A percentile compares a stretch with the other conserved stretches of the same genome.
Conservation (phyloP, 2,113 vertebrate genomes). For the Oryzias woworae region DNA sequence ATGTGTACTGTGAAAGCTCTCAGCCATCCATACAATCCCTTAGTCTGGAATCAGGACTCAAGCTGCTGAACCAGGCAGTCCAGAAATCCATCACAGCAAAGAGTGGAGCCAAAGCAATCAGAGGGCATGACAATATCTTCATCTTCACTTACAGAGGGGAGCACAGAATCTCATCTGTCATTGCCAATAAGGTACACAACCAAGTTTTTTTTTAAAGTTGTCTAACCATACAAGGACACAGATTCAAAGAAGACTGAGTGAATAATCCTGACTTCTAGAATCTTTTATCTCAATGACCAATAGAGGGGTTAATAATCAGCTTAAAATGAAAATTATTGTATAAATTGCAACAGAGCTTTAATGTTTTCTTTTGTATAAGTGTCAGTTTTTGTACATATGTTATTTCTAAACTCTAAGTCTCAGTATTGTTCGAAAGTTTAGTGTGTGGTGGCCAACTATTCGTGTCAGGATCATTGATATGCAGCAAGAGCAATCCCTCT, state of each 20-base stretch:
- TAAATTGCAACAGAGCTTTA: not conserved
- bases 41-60: slow-evolving; percentile 75
- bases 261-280: not conserved
- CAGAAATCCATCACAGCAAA: slow-evolving; percentile 80
- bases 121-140: slow-evolving; percentile 78
- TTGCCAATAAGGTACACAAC: slow-evolving; percentile 87
- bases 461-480: slow-evolving; percentile 46
- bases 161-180: slow-evolving; percentile 84
- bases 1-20: slow-evolving; percentile 80
- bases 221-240: not conserved
- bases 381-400: not conserved
- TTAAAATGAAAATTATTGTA: not conserved
- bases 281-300: not conserved
- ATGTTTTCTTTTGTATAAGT: not conserved
- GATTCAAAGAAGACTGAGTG: not conserved
- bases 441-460: slow-evolving; percentile 5
- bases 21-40: slow-evolving; percentile 80
- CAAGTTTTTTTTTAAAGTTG: not conserved
- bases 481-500: slow-evolving; percentile 21
- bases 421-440: not conserved
- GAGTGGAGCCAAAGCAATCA: slow-evolving; percentile 79
- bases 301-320: not conserved
- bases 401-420: not conserved
- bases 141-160: slow-evolving; percentile 80
- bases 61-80: slow-evolving; percentile 82